A percentile compares a stretch with the other conserved stretches of the same genome.
These are phyloP conservation scores for Sebastes trivittatus DNA, from an alignment of 2,797 vertebrate genomes.

Conservation along the genomic window DNA sequence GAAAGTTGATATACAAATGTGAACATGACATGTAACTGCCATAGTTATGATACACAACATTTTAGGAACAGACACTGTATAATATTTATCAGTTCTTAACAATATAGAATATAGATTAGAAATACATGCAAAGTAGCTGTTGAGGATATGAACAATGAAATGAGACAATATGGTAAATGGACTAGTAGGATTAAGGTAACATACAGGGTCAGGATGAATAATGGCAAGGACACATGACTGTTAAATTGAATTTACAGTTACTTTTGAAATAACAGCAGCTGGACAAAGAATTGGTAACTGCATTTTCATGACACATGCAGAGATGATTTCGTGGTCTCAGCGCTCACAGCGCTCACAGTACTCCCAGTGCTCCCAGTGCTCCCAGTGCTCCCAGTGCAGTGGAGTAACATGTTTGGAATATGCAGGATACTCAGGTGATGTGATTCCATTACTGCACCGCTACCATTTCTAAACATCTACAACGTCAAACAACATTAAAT, in stretches of 20 bases:
- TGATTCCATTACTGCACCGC: neutral
- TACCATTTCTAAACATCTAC: neutral
- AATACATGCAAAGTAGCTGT: conserved; percentile 22
- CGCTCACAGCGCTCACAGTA: neutral
- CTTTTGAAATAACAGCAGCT: neutral
- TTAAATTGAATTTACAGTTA: conserved; percentile 3
- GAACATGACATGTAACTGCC: neutral
- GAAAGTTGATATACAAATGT: conserved; percentile 1
- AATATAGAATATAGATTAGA: neutral
- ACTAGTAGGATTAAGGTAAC: conserved; percentile 17
- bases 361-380: neutral
- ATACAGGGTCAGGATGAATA: neutral
- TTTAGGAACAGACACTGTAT: neutral
- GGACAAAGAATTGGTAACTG: neutral
- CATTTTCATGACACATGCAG: conserved; percentile 25
- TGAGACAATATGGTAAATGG: conserved; percentile 4
- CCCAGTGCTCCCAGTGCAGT: neutral
- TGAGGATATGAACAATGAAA: neutral
- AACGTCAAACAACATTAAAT: no score
- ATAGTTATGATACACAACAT: neutral
- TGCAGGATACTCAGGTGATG: neutral
- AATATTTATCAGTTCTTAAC: neutral
- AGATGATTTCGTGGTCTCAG: neutral
- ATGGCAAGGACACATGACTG: conserved; percentile 1
- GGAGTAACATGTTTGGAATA: neutral